A percentile compares a stretch with the other conserved stretches of the same genome.
These are phyloP conservation scores for Tiliqua scincoides DNA, from an alignment of 2,113 vertebrate genomes.

Conservation along the genomic window DNA sequence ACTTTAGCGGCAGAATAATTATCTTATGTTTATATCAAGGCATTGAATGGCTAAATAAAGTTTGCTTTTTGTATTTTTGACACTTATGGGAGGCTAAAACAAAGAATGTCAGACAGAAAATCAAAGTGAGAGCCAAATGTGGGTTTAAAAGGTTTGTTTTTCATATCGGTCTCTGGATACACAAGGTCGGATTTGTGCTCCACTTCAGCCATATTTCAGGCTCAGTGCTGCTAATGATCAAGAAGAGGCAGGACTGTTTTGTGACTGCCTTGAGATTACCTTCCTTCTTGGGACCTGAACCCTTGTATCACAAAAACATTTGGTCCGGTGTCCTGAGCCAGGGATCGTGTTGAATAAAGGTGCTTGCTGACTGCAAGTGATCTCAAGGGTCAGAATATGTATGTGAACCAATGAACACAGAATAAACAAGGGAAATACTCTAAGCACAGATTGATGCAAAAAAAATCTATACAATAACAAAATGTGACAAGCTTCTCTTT, in stretches of 20 bases:
- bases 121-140: neutral
- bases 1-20: conserved; percentile 57
- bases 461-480: neutral
- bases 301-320: neutral
- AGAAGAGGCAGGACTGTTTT: neutral
- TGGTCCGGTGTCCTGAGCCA: neutral
- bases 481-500: neutral
- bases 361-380: neutral
- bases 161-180: neutral
- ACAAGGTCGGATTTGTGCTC: neutral
- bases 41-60: conserved; percentile 39
- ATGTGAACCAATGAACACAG: neutral
- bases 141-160: neutral
- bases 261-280: neutral
- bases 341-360: neutral
- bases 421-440: neutral
- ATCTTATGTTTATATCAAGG: conserved; percentile 54
- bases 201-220: neutral
- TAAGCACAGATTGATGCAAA: neutral
- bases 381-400: neutral
- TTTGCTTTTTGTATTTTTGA: neutral
- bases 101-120: neutral
- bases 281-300: neutral
- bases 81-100: conserved; percentile 2
- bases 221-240: neutral